These are phyloP conservation scores for Scaptomyza polygonia DNA, from an alignment of 2,888 invertebrate genomes.

Conservation along the genomic window DNA sequence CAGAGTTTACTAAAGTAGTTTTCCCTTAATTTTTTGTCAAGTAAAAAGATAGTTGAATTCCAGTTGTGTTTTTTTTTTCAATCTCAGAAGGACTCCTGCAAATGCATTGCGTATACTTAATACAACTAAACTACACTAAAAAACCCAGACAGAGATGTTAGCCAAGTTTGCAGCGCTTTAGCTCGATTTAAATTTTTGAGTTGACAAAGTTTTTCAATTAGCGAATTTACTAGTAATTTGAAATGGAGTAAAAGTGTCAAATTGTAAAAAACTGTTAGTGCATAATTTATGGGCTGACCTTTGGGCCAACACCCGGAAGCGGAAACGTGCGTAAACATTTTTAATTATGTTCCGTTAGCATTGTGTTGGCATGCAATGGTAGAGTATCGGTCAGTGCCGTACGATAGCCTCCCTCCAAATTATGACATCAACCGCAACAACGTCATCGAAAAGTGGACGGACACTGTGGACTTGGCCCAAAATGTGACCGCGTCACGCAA, in stretches of 20 bases:
- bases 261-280: conserved; percentile 50
- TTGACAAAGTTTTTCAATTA: conserved; percentile 9
- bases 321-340: conserved; percentile 69
- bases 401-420: conserved; percentile 24
- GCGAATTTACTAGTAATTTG: neutral
- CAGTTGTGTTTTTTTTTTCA: too few relatives aligned
- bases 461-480: conserved; percentile 13
- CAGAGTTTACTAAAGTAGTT: too few relatives aligned
- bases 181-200: conserved; percentile 3
- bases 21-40: too few relatives aligned
- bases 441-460: conserved; percentile 52
- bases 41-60: too few relatives aligned
- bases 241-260: conserved; percentile 53
- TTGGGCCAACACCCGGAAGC: conserved; percentile 52
- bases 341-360: conserved; percentile 60
- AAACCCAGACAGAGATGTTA: neutral
- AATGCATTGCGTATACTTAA: conserved; percentile 45
- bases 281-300: conserved; percentile 51
- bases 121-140: conserved; percentile 18
- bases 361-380: conserved; percentile 7
- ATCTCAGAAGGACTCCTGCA: neutral
- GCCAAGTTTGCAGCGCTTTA: neutral
- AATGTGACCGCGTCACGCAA: conserved; percentile 66
- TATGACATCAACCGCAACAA: conserved; percentile 64
- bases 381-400: neutral